Base-by-base conservation (phyloP, 2,888 invertebrate genomes). In the Epinotia demarniana region DNA sequence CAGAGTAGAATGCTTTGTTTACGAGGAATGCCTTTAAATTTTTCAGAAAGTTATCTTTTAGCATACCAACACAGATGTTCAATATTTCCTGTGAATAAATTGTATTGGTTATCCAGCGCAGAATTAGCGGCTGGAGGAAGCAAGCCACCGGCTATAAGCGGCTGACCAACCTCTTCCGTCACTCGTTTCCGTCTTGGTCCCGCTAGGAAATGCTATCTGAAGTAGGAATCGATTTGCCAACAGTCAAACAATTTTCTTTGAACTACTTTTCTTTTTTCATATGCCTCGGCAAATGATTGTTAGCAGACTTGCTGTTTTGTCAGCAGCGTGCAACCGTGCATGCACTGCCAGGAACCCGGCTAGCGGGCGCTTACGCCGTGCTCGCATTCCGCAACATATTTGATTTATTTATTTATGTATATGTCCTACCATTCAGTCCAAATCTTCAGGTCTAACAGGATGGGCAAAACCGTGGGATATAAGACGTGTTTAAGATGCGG, bases 161-260 rank as follows among this genome's bases (percentile, higher is more conserved):
- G 33, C 46, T 23, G 70, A 58, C 70, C 70, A 63, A 64, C 74
- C 70, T 75, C 70, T 75, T 75, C 74, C 74, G 74, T 70, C 64
- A 57, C 63, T 57, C 74, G 74, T 64, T 75, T 75, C 74, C 74
- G 63, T 23, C 57, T 27, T 39, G 23, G 64, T 57, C 57, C 33
- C 67, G 57, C 33, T 55, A 67, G 70, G 57, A 70, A 75, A 64
- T 63, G 64, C 74, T 75, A 75, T 75, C 74, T 75, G 64, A 70
- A 60, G 70, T 63, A 70, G 58, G 63, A 75, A 75, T 75, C 69
- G 64, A 64, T 75, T 75, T 75, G 69, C 74, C 62, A 46, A 53
- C 39, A 49, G 62, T 63, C 57, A 73, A 69, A 62, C 39, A 58
- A 13, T 43, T 55, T 69, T 57, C 63, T 27, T 58, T 57, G 39